Base-by-base conservation (phyloP, 1,140 invertebrate genomes). In the Bombus pascuorum region DNA sequence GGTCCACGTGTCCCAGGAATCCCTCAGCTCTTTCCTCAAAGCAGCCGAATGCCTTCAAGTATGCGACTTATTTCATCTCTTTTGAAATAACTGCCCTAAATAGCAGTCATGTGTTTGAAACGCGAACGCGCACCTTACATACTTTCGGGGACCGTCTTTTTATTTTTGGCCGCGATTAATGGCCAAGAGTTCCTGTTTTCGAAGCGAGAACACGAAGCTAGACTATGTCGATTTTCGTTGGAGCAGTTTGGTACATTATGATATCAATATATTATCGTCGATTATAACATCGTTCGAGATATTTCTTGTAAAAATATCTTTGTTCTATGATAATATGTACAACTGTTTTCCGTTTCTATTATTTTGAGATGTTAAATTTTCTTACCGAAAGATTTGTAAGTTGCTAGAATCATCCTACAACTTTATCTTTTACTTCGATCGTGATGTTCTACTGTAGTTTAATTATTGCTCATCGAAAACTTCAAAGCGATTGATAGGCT, bases 1-100 rank as follows among this genome's bases (percentile, higher is more conserved):
- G 95, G 98, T 98, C 86, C 98, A 98, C 94, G 98, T 98, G 87
- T 98, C 98, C 90, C 98, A 98, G 95, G 97, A 98, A 93, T 97
- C 97, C 85, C 96, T 98, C 81, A 97, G 97, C 91, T 98, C 98
- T 93, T 98, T 98, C 93, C 96, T 98, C 82, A 98, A 98, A 95
- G 98, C 98, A 75, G 98, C 98, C 47, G 98, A 98, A 95, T 97
- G 97, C 95, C 96, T 98, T 92, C 98, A 98, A 96, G 97, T 98
- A 92, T 89, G 94, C 92, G 80, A 71, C 68, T 73, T 79, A 85
- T 74, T 90, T 65, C 66, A 53, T 73, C 79, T 81, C 78, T 47
- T 68, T 44, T 59, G 37, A 89, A 86, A 86, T 89, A 89, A 89
- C 86, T 88, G 70, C 77, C 84, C 73, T 59, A 65, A 86, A 86